Percentiles rank a stretch among this genome's conserved stretches.
phyloP scores from a whole-genome alignment of 2,113 vertebrate species.

The Alaudala cheleensis region DNA sequence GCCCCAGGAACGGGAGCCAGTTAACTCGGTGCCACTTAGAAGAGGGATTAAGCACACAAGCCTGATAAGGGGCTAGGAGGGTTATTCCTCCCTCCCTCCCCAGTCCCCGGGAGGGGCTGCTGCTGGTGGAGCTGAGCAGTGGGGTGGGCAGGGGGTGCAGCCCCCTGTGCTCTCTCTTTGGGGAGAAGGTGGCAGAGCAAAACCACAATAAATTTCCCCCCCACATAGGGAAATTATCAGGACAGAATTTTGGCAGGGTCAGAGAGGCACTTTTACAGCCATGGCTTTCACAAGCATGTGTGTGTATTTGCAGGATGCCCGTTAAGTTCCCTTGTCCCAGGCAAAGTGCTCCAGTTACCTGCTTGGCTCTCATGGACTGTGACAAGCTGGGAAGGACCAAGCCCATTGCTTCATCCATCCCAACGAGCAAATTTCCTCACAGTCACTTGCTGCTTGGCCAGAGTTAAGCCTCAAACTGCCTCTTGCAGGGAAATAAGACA shows the following conservation, averaged over 20 bases:
- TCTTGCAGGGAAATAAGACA: neutral
- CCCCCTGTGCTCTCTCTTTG: fast-evolving
- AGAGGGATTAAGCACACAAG: neutral
- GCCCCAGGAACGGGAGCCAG: neutral
- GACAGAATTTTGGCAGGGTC: neutral
- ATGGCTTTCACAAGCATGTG: neutral
- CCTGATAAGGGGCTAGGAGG: neutral
- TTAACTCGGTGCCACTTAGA: neutral
- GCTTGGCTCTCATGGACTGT: neutral
- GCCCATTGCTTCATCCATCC: neutral
- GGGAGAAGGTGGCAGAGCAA: neutral
- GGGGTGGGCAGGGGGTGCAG: neutral
- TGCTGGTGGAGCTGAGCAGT: fast-evolving
- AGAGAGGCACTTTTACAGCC: fast-evolving
- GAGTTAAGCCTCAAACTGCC: neutral
- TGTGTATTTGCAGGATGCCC: neutral
- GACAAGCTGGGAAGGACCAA: neutral
- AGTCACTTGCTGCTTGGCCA: neutral
- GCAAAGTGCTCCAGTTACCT: neutral
- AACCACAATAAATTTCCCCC: neutral
- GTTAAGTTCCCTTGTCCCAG: neutral
- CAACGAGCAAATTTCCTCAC: fast-evolving
- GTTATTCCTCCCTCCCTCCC: neutral
- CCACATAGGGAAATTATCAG: neutral
- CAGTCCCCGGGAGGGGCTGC: neutral